A percentile compares a stretch with the other conserved stretches of the same genome.
These are phyloP conservation scores for Neosilurus hyrtlii DNA, from an alignment of 2,797 vertebrate genomes.

Conservation along the genomic window DNA sequence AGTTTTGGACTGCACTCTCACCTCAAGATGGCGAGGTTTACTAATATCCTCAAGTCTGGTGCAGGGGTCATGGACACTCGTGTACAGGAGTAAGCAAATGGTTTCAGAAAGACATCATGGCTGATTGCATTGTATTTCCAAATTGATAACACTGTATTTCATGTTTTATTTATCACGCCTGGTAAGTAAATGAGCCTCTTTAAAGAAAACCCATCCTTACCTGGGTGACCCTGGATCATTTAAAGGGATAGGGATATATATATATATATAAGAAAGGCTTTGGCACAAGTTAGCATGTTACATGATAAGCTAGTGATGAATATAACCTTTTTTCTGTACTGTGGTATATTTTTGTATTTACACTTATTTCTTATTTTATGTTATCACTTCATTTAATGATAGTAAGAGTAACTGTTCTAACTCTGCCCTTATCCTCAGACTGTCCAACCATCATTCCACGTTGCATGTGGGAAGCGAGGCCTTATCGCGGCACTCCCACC, in stretches of 20 bases:
- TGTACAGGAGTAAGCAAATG: too few species aligned
- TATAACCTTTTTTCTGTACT: background rate
- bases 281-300: background rate
- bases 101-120: too few species aligned
- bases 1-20: too few species aligned
- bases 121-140: too few species aligned
- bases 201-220: background rate
- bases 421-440: slow-evolving; percentile 60
- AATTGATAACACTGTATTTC: too few species aligned
- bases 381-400: background rate
- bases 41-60: too few species aligned
- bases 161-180: too few species aligned
- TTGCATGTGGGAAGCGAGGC: slow-evolving; percentile 82
- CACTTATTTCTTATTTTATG: background rate
- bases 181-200: too few species aligned
- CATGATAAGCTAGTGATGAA: background rate
- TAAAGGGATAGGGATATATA: background rate
- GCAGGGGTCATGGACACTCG: too few species aligned
- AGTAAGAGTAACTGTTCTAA: background rate
- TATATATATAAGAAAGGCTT: background rate
- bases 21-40: too few species aligned
- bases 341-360: background rate
- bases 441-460: slow-evolving; percentile 83
- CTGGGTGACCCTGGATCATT: background rate
- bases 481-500: slow-evolving; percentile 77